Percentiles rank a stretch among this genome's conserved stretches.
phyloP scores from a whole-genome alignment of 2,113 vertebrate genomes.

The Neopipo cinnamomea region DNA sequence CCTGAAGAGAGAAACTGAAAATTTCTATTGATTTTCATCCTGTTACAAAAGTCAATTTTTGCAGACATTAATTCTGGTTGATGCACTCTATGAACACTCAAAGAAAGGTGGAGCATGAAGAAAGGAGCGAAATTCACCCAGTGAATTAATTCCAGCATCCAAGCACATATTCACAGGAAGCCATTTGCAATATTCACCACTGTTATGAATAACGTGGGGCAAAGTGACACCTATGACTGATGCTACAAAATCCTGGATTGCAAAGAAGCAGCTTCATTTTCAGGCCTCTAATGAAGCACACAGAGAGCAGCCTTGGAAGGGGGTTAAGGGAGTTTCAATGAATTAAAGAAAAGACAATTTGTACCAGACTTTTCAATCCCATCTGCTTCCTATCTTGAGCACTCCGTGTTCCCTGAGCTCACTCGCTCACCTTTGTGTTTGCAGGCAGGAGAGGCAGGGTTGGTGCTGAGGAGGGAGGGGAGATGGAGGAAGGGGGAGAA shows the following conservation, averaged over 20 bases:
- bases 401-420: conserved; percentile 32
- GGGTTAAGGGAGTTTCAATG: neutral
- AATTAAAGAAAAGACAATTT: conserved; percentile 18
- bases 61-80: neutral
- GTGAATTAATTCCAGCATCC: neutral
- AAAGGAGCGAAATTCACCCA: neutral
- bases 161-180: neutral
- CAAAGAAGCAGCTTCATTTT: neutral
- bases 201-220: neutral
- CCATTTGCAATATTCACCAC: neutral
- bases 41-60: neutral
- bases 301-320: neutral
- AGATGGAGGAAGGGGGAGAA: neutral
- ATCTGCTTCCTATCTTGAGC: conserved; percentile 64
- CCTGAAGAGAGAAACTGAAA: neutral
- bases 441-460: conserved; percentile 14
- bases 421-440: conserved; percentile 59
- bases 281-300: conserved; percentile 5
- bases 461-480: neutral
- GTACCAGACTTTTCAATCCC: conserved; percentile 41
- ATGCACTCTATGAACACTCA: neutral
- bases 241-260: neutral
- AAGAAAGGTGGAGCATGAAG: neutral
- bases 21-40: conserved; percentile 8
- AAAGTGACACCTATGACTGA: neutral